Base-by-base conservation (phyloP, 2,888 invertebrate species). In the Calliphora vomitoria region DNA sequence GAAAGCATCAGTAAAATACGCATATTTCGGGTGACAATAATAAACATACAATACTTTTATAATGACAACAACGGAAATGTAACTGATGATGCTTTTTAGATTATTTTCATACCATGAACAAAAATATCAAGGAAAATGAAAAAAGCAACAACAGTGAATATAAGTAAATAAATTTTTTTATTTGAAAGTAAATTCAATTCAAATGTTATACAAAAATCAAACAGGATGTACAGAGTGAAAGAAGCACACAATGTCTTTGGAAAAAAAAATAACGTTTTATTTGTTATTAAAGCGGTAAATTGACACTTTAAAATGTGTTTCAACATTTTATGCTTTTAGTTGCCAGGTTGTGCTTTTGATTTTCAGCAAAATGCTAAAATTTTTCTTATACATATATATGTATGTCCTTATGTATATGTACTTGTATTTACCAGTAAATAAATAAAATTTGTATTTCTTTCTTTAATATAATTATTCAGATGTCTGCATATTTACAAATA, bases 271-370 rank as follows among this genome's bases (percentile, higher is more conserved):
- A 53, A 71, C 15, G 38, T 10, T 35, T 18, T 10, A 25, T 72
- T 68, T 68, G 62, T 44, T 64, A 80, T 75, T 79, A 81, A 76
- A 82, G 90, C 90, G 91, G 91, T 91, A 92, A 92, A 92, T 92
- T 92, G 92, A 92, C 92, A 92, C 91, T 92, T 91, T 91, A 91
- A 92, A 92, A 91, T 91, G 89, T 90, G 87, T 79, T 69, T 75
- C 74, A 66, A 72, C 38, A 75, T 31, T 68, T 44, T 47, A 25
- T 44, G 72, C 76, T 71, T 58, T 62, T 64, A 55, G 60, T 47
- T 75, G 47, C 60, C 60, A 47, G 47, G 47, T 50, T 69, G 8
- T 50, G 0, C 4, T 13, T 13, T 5, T 50, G 13, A 11, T 50
- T 53, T 8, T 53, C 4, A n/a, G n/a, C 5, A 18, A 50, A 50